phyloP scores from a whole-genome alignment of 2,888 invertebrate species.

The Eumacrocentrus americanus region DNA sequence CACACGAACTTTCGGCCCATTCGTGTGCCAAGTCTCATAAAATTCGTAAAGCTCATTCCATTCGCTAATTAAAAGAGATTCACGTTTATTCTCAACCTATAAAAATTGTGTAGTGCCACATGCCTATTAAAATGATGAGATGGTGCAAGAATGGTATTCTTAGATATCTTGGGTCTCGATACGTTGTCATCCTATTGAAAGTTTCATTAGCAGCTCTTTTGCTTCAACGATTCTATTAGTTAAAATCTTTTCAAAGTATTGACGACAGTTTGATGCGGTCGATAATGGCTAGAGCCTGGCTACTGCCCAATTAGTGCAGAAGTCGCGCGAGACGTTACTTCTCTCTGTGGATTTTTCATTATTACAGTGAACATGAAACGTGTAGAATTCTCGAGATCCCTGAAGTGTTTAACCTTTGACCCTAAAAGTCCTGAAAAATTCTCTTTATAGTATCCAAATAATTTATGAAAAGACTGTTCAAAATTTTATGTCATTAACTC shows the following conservation, averaged over 20 bases:
- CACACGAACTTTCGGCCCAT: neutral
- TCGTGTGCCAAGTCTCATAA: neutral
- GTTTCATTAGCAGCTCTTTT: too few species aligned
- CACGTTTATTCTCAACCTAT: neutral
- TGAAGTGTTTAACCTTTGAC: constrained; percentile 15
- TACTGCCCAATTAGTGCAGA: constrained; percentile 29
- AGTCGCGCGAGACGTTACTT: constrained; percentile 26
- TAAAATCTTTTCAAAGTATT: too few species aligned
- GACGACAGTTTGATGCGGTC: neutral
- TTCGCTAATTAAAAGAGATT: neutral
- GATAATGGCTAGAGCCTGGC: neutral
- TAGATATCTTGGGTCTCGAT: too few species aligned
- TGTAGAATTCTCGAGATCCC: constrained; percentile 10
- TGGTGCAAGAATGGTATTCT: too few species aligned
- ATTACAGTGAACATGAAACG: constrained; percentile 7
- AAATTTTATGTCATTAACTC: constrained; percentile 6
- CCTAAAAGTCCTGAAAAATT: neutral
- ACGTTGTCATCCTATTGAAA: too few species aligned
- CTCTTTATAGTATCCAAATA: constrained; percentile 19
- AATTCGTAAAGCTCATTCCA: neutral
- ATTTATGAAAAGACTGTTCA: constrained; percentile 14
- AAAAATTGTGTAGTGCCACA: neutral
- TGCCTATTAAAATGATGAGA: too few species aligned
- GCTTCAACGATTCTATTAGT: too few species aligned
- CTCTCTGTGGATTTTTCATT: constrained; percentile 16